phyloP scores from a whole-genome alignment of 2,888 invertebrate species.

The Ephialtes manifestator region DNA sequence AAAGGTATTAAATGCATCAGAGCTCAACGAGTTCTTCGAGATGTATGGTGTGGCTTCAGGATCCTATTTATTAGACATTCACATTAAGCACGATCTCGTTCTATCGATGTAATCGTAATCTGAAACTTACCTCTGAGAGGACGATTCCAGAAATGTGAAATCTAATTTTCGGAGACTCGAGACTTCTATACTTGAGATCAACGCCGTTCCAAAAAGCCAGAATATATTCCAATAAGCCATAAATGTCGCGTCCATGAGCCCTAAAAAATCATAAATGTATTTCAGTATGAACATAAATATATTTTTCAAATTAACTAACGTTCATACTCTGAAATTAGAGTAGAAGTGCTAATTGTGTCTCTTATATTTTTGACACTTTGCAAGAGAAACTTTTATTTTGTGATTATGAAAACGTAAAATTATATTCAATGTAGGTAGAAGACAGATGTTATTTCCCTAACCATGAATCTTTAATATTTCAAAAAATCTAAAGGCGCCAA shows the following conservation, averaged over 20 bases:
- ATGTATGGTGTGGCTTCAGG: slow-evolving; percentile 26
- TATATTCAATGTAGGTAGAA: no score
- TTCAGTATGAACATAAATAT: background rate
- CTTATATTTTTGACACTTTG: no score
- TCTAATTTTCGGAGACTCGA: slow-evolving; percentile 59
- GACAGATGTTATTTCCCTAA: no score
- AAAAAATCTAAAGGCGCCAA: no score
- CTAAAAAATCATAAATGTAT: slow-evolving; percentile 21
- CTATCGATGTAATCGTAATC: no score
- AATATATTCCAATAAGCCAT: slow-evolving; percentile 46
- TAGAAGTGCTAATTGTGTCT: no score
- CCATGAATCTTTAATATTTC: no score
- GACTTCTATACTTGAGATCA: slow-evolving; percentile 63
- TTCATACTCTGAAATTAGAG: no score
- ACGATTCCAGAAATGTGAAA: slow-evolving; percentile 65
- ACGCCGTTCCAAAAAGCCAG: slow-evolving; percentile 59
- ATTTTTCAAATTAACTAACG: no score
- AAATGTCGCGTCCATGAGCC: background rate
- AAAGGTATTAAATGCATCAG: background rate
- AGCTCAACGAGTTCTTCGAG: background rate
- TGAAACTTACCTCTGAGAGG: slow-evolving; percentile 47
- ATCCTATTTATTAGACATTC: background rate
- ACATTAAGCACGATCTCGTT: background rate
- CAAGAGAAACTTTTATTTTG: no score
- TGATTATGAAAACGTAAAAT: no score